Conservation (phyloP, 2,888 invertebrate species). For the Hymenopus coronatus region DNA sequence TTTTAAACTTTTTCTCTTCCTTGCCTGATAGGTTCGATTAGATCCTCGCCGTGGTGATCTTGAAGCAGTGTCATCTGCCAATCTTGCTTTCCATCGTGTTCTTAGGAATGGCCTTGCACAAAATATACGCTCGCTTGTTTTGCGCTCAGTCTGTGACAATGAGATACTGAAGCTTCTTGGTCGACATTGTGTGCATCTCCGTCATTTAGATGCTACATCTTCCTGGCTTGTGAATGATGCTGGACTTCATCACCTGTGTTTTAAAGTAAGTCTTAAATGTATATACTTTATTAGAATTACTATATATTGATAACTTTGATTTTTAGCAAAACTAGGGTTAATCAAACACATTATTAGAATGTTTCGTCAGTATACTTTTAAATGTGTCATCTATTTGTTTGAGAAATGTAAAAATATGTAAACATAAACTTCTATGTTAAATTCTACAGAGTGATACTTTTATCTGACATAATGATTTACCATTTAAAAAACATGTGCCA, state of each 20-base stretch:
- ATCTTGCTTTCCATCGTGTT: slow-evolving; percentile 35
- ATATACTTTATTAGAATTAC: too few species aligned
- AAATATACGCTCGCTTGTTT: slow-evolving; percentile 37
- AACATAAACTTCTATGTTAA: too few species aligned
- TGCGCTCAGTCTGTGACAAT: slow-evolving; percentile 40
- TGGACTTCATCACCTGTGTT: slow-evolving; percentile 37
- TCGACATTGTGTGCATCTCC: slow-evolving; percentile 37
- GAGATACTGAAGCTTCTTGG: slow-evolving; percentile 39
- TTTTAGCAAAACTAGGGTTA: too few species aligned
- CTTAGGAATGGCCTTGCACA: slow-evolving; percentile 38
- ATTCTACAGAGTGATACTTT: too few species aligned
- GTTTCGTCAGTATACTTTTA: too few species aligned
- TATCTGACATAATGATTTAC: too few species aligned
- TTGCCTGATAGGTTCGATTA: slow-evolving; percentile 16
- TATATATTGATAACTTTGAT: too few species aligned
- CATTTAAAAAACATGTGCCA: too few species aligned
- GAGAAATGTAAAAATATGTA: too few species aligned
- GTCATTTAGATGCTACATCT: slow-evolving; percentile 40
- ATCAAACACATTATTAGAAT: too few species aligned
- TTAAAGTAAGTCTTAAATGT: slow-evolving; percentile 18
- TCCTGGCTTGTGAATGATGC: slow-evolving; percentile 42
- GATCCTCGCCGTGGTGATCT: slow-evolving; percentile 20
- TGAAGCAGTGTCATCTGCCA: slow-evolving; percentile 32
- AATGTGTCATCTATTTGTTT: too few species aligned
- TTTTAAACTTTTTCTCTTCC: background rate